Conservation (phyloP, 2,113 vertebrate species). For the Carlito syrichta region DNA sequence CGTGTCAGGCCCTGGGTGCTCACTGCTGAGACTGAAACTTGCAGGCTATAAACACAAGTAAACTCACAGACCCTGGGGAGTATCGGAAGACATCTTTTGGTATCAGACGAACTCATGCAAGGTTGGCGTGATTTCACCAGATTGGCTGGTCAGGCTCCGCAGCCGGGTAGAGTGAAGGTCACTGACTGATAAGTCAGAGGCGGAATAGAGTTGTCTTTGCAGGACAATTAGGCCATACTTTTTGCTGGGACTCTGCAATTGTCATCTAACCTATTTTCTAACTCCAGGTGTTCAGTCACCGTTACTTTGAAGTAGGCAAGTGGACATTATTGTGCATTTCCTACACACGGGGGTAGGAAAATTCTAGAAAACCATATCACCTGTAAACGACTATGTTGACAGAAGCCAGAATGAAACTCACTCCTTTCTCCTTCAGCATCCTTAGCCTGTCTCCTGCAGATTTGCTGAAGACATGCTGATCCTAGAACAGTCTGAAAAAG, state of each 20-base stretch:
- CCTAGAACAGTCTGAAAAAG: background rate
- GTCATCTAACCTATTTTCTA: conserved; percentile 43
- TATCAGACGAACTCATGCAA: conserved; percentile 47
- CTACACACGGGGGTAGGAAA: background rate
- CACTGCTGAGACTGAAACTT: conserved; percentile 9
- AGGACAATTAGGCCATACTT: background rate
- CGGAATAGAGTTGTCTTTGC: conserved; percentile 20
- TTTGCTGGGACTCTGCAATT: background rate
- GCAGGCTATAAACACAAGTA: conserved; percentile 59
- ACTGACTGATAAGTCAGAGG: conserved; percentile 15
- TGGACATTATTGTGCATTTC: conserved; percentile 18
- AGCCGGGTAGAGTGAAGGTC: background rate
- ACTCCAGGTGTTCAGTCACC: conserved; percentile 41
- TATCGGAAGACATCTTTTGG: conserved; percentile 12
- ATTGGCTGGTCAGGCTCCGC: background rate
- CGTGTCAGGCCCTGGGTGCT: conserved; percentile 33
- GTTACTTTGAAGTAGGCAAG: background rate
- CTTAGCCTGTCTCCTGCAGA: background rate
- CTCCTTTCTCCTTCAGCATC: conserved; percentile 11
- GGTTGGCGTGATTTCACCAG: conserved; percentile 17
- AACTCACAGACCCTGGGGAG: background rate
- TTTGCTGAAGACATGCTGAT: background rate
- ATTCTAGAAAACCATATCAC: conserved; percentile 10
- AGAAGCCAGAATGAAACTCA: background rate
- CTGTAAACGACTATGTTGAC: background rate